Base-by-base conservation (phyloP, 2,797 vertebrate genomes). In the Sus cebifrons region DNA sequence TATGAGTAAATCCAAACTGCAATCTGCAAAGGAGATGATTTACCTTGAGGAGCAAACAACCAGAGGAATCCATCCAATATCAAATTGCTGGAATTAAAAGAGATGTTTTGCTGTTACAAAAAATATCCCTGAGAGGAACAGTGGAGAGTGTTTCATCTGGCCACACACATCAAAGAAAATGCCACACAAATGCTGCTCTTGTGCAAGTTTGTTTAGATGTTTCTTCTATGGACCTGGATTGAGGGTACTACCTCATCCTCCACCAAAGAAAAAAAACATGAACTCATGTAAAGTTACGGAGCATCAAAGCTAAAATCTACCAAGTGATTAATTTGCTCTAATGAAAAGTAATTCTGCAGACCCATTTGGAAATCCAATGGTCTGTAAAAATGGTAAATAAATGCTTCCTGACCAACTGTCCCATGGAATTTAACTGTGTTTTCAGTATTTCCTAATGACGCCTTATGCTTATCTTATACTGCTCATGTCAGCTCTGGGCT, bases 311-410 rank as follows among this genome's bases (percentile, higher is more conserved):
- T 97, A 68, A 92, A 52, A 83, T 60, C 74, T n/a, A 32, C 13
- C 3, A n/a, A 89, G 89, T 95, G 92, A 81, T 94, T 44, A 17
- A 62, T 97, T 92, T 75, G 1, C 10, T 97, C 81, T 89, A 84
- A 86, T 86, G 92, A 86, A 91, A 92, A 91, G n/a, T 56, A 79
- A 90, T 84, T 97, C 65, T 95, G 27, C 9, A 54, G 62, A 85
- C 92, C 44, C 71, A 86, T 93, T 95, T 96, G 67, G 85, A 95
- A 89, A 90, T 73, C 32, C 91, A 85, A 74, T 56, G n/a, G 44
- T 74, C 54, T 93, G 21, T 82, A 86, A 91, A 93, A 96, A 64
- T 77, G 67, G 16, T 89, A 95, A 81, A 54, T 49, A 96, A 95
- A 89, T 52, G 62, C 44, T 89, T 86, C 21, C 60, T 70, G 56